Base-by-base conservation (phyloP, 2,113 vertebrate species). In the Poecile atricapillus region DNA sequence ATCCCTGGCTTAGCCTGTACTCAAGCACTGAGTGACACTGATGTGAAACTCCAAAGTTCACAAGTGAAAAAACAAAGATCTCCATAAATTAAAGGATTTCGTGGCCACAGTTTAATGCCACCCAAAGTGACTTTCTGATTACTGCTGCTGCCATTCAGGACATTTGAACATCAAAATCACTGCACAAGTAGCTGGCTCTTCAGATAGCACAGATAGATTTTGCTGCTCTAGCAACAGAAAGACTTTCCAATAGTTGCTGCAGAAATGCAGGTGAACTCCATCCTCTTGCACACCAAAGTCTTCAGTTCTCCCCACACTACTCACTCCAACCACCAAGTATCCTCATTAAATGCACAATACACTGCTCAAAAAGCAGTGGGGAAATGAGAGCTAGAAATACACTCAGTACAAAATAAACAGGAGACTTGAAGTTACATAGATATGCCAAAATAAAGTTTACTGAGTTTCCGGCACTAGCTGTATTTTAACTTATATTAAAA, bases 61-160 rank as follows among this genome's bases (percentile, higher is more conserved):
- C 11, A 82, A 79, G 19, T 7, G 12, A 39, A 60, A 70, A 74
- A 5, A 23, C 21, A 68, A 52, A 67, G 4, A 43, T 22, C 23
- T 83, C 22, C 1, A 2, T 33, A 47, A 85, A 83, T 63, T 20
- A 56, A 55, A 79, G n/a, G 22, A 87, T 85, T 68, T 83, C 33
- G 43, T 0, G 0, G 59, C 15, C 39, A 58, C 7, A 18, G 20
- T 17, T 92, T 43, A 89, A 46, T 4, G 5, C 17, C 31, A 64
- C 25, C 17, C 41, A 43, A 31, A 81, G 16, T 0, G 0, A 82
- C 28, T 37, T 83, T 52, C 64, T 65, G 46, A 50, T 82, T 60
- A n/a, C 5, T 50, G 18, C 9, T 78, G 37, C 55, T 76, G 58
- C 58, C 25, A 20, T 64, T 58, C 28, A 50, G 53, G 52, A 85